Evolutionary conservation across 2,797 vertebrate species (phyloP).

Genomic region (Darevskia mixta): DNA sequence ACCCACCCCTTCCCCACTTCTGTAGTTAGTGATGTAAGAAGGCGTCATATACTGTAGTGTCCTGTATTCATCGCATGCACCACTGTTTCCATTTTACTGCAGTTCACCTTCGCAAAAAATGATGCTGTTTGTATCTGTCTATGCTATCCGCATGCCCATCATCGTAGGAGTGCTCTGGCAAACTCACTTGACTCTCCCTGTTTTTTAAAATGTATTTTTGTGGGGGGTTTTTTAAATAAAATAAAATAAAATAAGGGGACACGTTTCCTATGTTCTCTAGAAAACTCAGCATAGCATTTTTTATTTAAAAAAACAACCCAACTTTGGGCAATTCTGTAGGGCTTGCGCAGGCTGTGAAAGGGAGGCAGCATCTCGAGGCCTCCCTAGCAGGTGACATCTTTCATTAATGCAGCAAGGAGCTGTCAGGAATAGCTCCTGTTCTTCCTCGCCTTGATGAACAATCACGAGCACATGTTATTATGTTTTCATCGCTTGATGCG

Average conservation of each 20-base stretch:
- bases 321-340: not conserved
- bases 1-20: accelerated
- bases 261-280: not conserved
- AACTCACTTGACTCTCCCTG: not conserved
- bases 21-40: too few relatives aligned
- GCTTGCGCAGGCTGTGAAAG: not conserved
- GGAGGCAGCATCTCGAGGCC: not conserved
- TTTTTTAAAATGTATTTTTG: not conserved
- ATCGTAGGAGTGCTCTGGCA: too few relatives aligned
- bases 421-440: constrained; percentile 39
- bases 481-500: constrained; percentile 54
- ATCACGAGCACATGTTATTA: constrained; percentile 31
- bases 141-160: too few relatives aligned
- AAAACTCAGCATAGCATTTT: not conserved
- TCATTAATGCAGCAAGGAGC: constrained; percentile 48
- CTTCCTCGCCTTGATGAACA: constrained; percentile 47
- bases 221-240: not conserved
- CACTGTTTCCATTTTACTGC: too few relatives aligned
- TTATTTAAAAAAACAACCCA: not conserved
- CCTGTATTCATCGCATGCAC: too few relatives aligned
- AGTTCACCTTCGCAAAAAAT: too few relatives aligned
- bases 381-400: constrained; percentile 30
- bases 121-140: too few relatives aligned
- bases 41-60: too few relatives aligned
- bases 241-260: not conserved